Conservation (phyloP, 2,113 vertebrate genomes). For the Pterophyllum scalare region DNA sequence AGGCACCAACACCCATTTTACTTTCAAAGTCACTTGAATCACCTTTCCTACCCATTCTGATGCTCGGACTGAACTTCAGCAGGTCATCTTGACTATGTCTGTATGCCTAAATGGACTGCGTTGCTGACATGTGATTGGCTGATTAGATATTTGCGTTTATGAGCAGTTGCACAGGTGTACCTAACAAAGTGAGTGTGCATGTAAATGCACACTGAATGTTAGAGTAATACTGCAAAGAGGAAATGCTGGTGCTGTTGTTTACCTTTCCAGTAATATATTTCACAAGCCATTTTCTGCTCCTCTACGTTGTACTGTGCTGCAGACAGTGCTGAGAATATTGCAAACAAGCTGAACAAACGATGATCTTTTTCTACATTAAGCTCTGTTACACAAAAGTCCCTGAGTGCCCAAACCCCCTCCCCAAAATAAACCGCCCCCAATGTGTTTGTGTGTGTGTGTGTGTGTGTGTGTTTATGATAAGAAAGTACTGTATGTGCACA, state of each 20-base stretch:
- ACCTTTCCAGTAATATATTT: not conserved
- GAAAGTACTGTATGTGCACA: not conserved
- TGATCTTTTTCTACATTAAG: not conserved
- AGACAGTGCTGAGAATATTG: not conserved
- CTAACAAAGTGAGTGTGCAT: too few species aligned
- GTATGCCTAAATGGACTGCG: too few species aligned
- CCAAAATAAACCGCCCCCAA: not conserved
- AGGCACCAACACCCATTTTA: too few species aligned
- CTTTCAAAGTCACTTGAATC: too few species aligned
- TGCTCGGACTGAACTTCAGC: too few species aligned
- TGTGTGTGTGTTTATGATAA: conserved; percentile 2
- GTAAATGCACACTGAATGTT: too few species aligned
- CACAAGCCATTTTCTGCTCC: not conserved
- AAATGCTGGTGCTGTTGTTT: not conserved
- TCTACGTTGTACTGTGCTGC: fast-evolving
- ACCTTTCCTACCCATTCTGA: too few species aligned
- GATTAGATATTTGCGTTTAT: too few species aligned
- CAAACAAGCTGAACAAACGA: not conserved
- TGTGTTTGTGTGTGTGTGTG: not conserved
- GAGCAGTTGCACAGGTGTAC: too few species aligned
- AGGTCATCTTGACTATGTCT: too few species aligned
- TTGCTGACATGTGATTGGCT: too few species aligned
- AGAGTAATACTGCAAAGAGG: not conserved
- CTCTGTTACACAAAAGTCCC: not conserved
- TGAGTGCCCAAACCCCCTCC: not conserved